phyloP scores from a whole-genome alignment of 2,113 vertebrate species.

The Serinus canaria region DNA sequence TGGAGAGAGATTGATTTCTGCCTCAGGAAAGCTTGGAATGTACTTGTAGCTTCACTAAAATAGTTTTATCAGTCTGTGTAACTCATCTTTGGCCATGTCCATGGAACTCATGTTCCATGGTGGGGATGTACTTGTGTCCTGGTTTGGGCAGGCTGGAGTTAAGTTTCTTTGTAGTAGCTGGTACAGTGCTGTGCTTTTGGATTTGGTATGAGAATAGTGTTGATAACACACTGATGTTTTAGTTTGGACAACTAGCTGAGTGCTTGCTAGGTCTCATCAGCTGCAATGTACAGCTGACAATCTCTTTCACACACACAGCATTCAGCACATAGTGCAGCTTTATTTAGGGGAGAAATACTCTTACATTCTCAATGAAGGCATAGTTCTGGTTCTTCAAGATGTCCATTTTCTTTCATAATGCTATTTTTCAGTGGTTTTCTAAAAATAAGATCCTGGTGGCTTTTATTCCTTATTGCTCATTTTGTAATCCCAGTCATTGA shows the following conservation, averaged over 20 bases:
- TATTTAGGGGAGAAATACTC: not conserved
- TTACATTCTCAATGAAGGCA: not conserved
- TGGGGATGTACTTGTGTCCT: not conserved
- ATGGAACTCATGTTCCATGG: not conserved
- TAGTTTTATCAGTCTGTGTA: not conserved
- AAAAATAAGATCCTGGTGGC: not conserved
- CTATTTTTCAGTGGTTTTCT: not conserved
- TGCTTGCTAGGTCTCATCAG: not conserved
- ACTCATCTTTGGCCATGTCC: not conserved
- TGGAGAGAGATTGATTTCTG: slow-evolving; percentile 38
- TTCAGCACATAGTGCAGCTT: not conserved
- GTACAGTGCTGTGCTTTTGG: not conserved
- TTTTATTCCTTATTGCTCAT: not conserved
- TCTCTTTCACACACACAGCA: not conserved
- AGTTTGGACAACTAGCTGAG: not conserved
- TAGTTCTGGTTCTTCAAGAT: not conserved
- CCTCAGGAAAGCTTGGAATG: slow-evolving; percentile 29
- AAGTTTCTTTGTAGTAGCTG: not conserved
- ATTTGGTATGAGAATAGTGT: not conserved
- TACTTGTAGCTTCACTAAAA: not conserved
- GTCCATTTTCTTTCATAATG: not conserved
- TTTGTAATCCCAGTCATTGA: not conserved
- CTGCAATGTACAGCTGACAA: not conserved
- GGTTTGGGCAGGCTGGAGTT: not conserved
- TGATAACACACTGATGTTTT: not conserved